Conservation (phyloP, 2,888 invertebrate genomes). For the Omphaloscelis lunosa region DNA sequence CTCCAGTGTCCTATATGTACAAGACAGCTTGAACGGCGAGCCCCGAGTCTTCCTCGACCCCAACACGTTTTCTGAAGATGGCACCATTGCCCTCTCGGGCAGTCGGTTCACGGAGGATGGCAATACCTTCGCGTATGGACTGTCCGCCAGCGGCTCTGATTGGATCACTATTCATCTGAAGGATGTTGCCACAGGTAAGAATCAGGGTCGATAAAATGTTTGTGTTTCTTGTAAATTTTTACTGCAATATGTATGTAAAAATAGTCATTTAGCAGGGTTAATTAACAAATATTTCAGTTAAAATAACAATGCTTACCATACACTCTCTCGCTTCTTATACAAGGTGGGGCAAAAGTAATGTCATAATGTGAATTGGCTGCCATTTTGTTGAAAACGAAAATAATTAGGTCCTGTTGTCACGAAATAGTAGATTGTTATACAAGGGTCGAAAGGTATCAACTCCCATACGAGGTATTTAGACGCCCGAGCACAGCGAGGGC, state of each 20-base stretch:
- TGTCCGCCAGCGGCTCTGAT: constrained; percentile 98
- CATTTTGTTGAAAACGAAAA: too few species aligned
- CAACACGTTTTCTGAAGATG: constrained; percentile 97
- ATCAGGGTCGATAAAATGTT: neutral
- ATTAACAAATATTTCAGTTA: neutral
- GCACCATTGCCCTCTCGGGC: constrained; percentile 95
- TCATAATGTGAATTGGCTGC: too few species aligned
- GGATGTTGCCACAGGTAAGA: constrained; percentile 92
- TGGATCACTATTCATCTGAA: constrained; percentile 98
- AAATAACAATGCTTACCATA: neutral
- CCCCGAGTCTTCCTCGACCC: constrained; percentile 98
- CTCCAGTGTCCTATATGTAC: constrained; percentile 96
- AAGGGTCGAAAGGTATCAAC: too few species aligned
- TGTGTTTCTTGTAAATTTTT: neutral
- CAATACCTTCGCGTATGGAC: constrained; percentile 96
- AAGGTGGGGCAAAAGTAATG: too few species aligned
- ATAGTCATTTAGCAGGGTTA: neutral
- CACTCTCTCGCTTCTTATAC: neutral
- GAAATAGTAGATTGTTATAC: too few species aligned
- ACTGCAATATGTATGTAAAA: neutral
- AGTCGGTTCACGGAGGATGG: constrained; percentile 97
- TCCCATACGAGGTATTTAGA: too few species aligned
- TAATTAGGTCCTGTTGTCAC: too few species aligned
- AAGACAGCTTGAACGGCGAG: constrained; percentile 94
- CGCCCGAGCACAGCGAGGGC: too few species aligned